Conservation (phyloP, 2,888 invertebrate species). For the Nymphalis urticae region DNA sequence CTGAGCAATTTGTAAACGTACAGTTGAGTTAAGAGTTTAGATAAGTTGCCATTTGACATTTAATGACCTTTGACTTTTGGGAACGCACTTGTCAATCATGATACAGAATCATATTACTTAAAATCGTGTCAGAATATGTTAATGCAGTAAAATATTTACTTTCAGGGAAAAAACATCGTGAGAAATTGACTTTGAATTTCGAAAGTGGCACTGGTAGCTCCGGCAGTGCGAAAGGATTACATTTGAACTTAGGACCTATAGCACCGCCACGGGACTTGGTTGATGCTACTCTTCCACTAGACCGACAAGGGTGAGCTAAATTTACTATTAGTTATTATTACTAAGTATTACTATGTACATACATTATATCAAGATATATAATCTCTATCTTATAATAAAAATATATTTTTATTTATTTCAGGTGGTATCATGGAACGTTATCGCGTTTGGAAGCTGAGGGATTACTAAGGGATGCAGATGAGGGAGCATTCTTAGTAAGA, state of each 20-base stretch:
- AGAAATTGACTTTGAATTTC: conserved; percentile 89
- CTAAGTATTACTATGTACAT: too few relatives aligned
- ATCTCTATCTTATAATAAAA: too few relatives aligned
- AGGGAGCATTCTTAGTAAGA: conserved; percentile 96
- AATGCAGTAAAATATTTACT: conserved; percentile 31
- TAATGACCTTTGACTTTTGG: conserved; percentile 42
- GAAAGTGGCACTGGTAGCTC: conserved; percentile 78
- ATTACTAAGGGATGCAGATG: conserved; percentile 89
- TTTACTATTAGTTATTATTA: not conserved
- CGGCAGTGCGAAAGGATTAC: conserved; percentile 81
- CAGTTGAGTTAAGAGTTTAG: conserved; percentile 68
- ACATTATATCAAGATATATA: too few relatives aligned
- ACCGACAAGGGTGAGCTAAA: conserved; percentile 89
- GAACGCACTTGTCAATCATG: conserved; percentile 6
- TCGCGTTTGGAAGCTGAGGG: conserved; percentile 95
- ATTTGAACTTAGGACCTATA: conserved; percentile 86
- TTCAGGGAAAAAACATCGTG: conserved; percentile 82
- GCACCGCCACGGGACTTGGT: conserved; percentile 87
- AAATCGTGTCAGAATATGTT: not conserved
- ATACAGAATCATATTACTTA: conserved; percentile 5
- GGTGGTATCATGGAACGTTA: conserved; percentile 98
- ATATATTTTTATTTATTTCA: conserved; percentile 51
- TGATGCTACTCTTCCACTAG: conserved; percentile 90
- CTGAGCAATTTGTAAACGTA: conserved; percentile 76
- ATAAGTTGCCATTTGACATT: conserved; percentile 60